Base-by-base conservation (phyloP, 2,888 invertebrate species). In the Allygus modestus region DNA sequence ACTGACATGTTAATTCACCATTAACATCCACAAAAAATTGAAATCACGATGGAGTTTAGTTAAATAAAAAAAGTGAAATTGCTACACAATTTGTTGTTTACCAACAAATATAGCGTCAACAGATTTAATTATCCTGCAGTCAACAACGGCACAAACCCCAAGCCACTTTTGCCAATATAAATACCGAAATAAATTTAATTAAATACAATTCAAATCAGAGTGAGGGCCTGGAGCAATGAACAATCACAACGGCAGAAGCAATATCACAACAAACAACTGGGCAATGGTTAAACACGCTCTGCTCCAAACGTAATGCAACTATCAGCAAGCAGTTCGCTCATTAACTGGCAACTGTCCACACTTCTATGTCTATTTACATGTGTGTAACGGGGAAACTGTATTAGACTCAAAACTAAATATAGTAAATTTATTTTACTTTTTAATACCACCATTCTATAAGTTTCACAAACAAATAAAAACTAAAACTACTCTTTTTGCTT, bases 191-290 rank as follows among this genome's bases (percentile, higher is more conserved):
- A 7, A 46, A 46, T 17, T 46, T 46, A 46, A 46, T 46, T 46
- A 46, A 23, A 54, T 54, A 54, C 23, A 23, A 23, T 54, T 5
- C 20, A 1, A 23, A 23, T 54, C 20, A 12, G 17, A 23, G 54
- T 5, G 23, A 23, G 0, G 5, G 54, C 54, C 54, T 20, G 54
- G 54, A 20, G 54, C 23, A 28, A 28, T 2, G 31, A 15, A 65
- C 65, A 65, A 58, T 58, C 46, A 46, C 17, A 58, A 26, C 12
- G 58, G 58, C 58, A 58, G 20, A 15, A 46, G 58, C 58, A 58
- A 31, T 65, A 54, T 31, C 65, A 65, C 65, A 65, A 65, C 65
- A 65, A 65, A 65, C 65, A 65, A 12, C 12, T 20, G 58, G 23
- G 54, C 12, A 65, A 9, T 65, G 65, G 65, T 65, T 28, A 65